These are phyloP conservation scores for Clarias gariepinus DNA, from an alignment of 2,113 vertebrate species.

Conservation along the genomic window DNA sequence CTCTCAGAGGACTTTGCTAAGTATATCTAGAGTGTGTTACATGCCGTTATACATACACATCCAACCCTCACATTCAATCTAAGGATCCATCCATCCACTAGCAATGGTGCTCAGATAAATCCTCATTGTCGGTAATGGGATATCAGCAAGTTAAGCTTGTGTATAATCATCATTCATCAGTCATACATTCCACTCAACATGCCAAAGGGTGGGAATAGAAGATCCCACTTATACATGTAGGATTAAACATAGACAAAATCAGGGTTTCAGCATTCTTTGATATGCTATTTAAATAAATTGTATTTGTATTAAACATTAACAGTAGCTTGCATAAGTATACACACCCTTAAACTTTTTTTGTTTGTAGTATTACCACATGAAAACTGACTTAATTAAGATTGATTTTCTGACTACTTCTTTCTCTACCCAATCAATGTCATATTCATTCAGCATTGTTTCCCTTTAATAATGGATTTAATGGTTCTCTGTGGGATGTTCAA, in stretches of 20 bases:
- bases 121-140: background rate
- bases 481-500: background rate
- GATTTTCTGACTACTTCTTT: background rate
- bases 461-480: background rate
- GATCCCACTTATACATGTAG: background rate
- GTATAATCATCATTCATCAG: background rate
- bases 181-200: background rate
- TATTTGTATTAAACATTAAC: background rate
- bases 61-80: background rate
- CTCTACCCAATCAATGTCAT: background rate
- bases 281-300: background rate
- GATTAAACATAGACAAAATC: background rate
- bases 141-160: background rate
- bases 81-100: background rate
- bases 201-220: background rate
- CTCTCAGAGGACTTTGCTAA: background rate
- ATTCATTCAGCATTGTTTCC: background rate
- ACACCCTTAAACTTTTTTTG: background rate
- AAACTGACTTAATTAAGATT: background rate
- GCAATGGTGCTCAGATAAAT: background rate
- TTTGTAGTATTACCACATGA: background rate
- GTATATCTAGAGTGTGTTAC: background rate
- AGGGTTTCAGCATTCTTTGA: background rate
- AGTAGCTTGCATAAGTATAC: background rate
- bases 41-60: background rate